These are phyloP conservation scores for Myotis myotis DNA, from an alignment of 2,797 vertebrate species.

Conservation along the genomic window DNA sequence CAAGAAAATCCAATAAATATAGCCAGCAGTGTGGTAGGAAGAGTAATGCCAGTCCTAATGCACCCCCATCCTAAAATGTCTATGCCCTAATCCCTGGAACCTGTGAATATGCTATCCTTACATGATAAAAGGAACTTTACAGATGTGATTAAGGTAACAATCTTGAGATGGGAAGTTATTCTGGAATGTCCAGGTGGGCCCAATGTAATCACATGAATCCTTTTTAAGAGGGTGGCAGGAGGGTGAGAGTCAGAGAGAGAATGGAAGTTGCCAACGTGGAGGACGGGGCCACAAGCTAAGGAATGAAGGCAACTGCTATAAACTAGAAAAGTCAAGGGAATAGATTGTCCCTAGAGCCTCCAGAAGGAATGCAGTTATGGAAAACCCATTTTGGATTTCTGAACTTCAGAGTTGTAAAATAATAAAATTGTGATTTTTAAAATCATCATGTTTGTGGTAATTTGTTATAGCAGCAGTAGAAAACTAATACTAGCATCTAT, in stretches of 20 bases:
- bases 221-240: background rate
- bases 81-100: background rate
- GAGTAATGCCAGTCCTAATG: background rate
- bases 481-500: background rate
- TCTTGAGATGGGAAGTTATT: background rate
- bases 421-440: background rate
- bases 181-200: background rate
- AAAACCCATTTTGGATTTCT: background rate
- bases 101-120: background rate
- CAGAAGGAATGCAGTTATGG: too few species aligned
- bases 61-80: background rate
- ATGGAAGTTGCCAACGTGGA: background rate
- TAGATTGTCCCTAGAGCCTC: background rate
- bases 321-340: background rate
- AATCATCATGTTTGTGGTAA: background rate
- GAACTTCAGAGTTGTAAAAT: background rate
- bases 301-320: background rate
- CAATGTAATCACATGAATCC: background rate
- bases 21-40: background rate
- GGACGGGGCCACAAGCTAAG: background rate
- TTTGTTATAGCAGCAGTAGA: background rate
- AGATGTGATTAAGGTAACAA: background rate
- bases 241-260: background rate
- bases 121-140: background rate
- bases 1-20: background rate